phyloP scores from a whole-genome alignment of 92 coral and sea anemone genomes.

The Desmophyllum pertusum region DNA sequence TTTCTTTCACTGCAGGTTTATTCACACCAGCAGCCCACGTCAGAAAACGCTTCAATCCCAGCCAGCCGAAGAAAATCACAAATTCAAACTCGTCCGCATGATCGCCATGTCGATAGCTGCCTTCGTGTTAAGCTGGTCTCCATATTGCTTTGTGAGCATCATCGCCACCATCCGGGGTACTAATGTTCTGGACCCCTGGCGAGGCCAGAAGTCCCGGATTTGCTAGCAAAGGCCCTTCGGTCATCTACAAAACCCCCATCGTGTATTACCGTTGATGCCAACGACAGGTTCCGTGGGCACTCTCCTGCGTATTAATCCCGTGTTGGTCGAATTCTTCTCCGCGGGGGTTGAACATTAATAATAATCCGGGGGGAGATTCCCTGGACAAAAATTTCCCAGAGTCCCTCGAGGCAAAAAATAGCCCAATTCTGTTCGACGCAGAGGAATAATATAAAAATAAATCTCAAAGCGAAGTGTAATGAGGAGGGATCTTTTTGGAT shows the following conservation, averaged over 20 bases:
- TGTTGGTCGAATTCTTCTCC: neutral
- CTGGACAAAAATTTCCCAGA: neutral
- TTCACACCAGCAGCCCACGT: constrained; percentile 29
- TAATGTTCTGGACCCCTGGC: constrained; percentile 31
- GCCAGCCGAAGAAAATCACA: constrained; percentile 48
- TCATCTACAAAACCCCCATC: constrained; percentile 77
- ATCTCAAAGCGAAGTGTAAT: neutral
- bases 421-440: too few relatives aligned
- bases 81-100: constrained; percentile 55
- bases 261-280: constrained; percentile 62
- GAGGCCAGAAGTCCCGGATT: constrained; percentile 71
- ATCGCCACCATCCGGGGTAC: constrained; percentile 53
- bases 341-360: neutral
- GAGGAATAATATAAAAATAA: neutral
- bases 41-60: constrained; percentile 25
- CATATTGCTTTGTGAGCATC: constrained; percentile 71
- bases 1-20: constrained; percentile 22
- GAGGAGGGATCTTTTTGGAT: neutral
- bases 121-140: constrained; percentile 77
- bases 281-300: constrained; percentile 56
- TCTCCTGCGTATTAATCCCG: neutral
- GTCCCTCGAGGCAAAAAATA: neutral
- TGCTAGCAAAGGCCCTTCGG: constrained; percentile 83
- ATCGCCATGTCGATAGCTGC: constrained; percentile 61
- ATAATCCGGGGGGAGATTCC: neutral